Evolutionary conservation across 2,113 vertebrate species (phyloP).

Genomic region (Corvus moneduloides): DNA sequence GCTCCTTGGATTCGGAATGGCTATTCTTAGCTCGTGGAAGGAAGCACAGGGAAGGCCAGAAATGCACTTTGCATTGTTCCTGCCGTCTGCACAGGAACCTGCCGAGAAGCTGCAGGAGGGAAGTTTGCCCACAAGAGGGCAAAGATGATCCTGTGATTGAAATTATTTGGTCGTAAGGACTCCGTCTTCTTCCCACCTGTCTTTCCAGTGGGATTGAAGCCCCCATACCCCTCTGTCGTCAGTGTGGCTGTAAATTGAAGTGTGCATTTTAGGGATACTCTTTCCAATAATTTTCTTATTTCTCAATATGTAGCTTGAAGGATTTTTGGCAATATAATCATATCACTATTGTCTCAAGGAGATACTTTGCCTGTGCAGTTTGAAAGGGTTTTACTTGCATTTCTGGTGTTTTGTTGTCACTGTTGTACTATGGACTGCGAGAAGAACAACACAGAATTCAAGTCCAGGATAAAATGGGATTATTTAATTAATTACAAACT

Average conservation of each 20-base stretch:
- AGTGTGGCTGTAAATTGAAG: not conserved
- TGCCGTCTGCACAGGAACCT: not conserved
- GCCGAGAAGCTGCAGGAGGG: not conserved
- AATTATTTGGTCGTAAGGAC: not conserved
- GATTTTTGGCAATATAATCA: not conserved
- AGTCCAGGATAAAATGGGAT: no score
- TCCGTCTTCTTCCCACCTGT: fast-evolving
- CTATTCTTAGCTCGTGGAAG: not conserved
- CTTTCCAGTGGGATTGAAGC: not conserved
- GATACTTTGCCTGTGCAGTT: not conserved
- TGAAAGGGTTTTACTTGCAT: not conserved
- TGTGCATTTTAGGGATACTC: not conserved
- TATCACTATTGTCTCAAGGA: not conserved
- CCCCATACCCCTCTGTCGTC: not conserved
- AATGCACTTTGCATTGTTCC: not conserved
- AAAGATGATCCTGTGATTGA: not conserved
- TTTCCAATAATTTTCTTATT: not conserved
- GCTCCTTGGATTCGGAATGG: not conserved
- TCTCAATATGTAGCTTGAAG: not conserved
- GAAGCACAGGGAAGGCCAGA: not conserved
- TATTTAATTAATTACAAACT: no score
- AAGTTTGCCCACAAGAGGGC: constrained; percentile 52
- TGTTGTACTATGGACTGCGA: no score
- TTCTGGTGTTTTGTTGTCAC: not conserved
- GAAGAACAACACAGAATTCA: no score